phyloP scores from a whole-genome alignment of 2,888 invertebrate species.

The Selenia dentaria region DNA sequence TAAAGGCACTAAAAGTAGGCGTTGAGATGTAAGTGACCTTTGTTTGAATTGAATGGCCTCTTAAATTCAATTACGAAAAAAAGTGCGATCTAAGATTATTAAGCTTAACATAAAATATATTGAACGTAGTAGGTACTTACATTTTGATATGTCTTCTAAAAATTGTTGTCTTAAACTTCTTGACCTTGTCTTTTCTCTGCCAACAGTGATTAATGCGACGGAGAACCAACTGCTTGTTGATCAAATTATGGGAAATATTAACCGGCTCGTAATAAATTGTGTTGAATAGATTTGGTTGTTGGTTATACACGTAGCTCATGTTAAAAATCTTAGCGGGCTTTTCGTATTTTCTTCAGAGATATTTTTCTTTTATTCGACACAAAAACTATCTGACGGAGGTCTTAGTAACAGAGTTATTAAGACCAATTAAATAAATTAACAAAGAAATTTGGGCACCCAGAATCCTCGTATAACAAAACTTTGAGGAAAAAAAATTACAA shows the following conservation, averaged over 20 bases:
- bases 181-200: slow-evolving; percentile 67
- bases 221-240: slow-evolving; percentile 51
- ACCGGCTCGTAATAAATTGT: slow-evolving; percentile 47
- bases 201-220: slow-evolving; percentile 54
- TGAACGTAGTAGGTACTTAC: no score
- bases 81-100: no score
- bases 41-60: no score
- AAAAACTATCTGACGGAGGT: slow-evolving; percentile 44
- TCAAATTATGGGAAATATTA: slow-evolving; percentile 36
- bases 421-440: slow-evolving; percentile 48
- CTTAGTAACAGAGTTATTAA: slow-evolving; percentile 55
- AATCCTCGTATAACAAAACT: background rate
- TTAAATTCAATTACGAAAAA: no score
- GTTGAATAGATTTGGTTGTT: slow-evolving; percentile 49
- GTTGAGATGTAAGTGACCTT: no score
- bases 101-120: no score
- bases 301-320: slow-evolving; percentile 66
- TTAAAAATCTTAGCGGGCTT: slow-evolving; percentile 42
- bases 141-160: slow-evolving; percentile 66
- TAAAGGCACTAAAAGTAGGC: no score
- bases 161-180: slow-evolving; percentile 66
- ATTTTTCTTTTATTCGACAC: slow-evolving; percentile 22
- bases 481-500: background rate
- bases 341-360: slow-evolving; percentile 24
- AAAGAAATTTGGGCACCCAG: slow-evolving; percentile 19